Base-by-base conservation (phyloP, 2,888 invertebrate genomes). In the Athrips mouffetella region DNA sequence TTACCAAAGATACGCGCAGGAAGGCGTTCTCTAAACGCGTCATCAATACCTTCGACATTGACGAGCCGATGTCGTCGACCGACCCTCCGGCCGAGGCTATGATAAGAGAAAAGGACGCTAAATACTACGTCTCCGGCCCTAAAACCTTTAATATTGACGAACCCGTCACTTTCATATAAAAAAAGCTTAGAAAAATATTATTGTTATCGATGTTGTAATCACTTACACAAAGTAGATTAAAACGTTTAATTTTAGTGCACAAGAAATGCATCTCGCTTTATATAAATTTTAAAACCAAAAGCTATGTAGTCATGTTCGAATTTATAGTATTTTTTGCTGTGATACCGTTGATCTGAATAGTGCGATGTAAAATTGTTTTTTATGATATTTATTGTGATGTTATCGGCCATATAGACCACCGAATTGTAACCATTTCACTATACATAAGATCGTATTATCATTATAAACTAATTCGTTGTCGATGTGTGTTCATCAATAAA, bases 131-230 rank as follows among this genome's bases (percentile, higher is more conserved):
- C 55, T 76, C 89, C 50, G 86, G 88, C 2, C 87, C 90, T 20
- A 80, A 82, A 60, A 91, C 90, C 5, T 91, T 81, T 70, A 78
- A 90, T 65, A 90, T 91, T 51, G 91, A 91, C 78, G 87, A 89
- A 63, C 91, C 91, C 23, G 78, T 90, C 42, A 31, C 52, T 11
- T 61, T 59, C 54, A 54, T 60, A 3, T 73, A 65, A 55, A n/a
- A n/a, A n/a, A 16, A 46, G 20, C 42, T 15, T 35, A 25, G 10
- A 6, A n/a, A 30, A 20, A 16, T 29, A 31, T 6, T 18, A 6
- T 29, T 44, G 10, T 29, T 29, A 20, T 44, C 30, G 30, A 44
- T 18, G 44, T 30, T 7, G 11, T 30, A n/a, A 10, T 42, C 29
- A 29, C 20, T 16, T 7, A 15, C 8, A 8, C 13, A 3, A 16